Base-by-base conservation (phyloP, 1,140 invertebrate genomes). In the Drosophila kurseongensis region DNA sequence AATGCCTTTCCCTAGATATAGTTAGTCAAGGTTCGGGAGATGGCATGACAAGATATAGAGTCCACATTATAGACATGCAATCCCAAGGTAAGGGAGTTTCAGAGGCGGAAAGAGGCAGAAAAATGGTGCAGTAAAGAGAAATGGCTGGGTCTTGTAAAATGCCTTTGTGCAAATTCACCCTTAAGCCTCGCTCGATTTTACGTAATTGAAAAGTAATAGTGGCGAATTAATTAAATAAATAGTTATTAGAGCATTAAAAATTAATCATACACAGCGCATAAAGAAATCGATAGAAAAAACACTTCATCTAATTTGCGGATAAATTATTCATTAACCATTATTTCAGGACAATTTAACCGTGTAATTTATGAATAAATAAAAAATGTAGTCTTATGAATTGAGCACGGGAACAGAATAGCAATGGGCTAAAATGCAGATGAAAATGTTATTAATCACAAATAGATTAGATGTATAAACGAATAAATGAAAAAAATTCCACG, bases 31-130 rank as follows among this genome's bases (percentile, higher is more conserved):
- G 50, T 29, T 71, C 35, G 18, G 12, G 5, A 13, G 60, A 52
- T 67, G 36, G 38, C 65, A 60, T 71, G 67, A 40, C 67, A 58
- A 57, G 51, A 40, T 45, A 35, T 35, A 41, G 40, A 58, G 13
- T 60, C 55, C 55, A 63, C 13, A 42, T 61, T 32, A 42, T 55
- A n/a, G 66, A 71, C 68, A 71, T 71, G 68, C 68, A 48, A 71
- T 41, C 44, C 61, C 14, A 5, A 18, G 27, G 29, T 8, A 65
- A 62, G 13, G n/a, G 13, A 60, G 12, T 14, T 12, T 5, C 5
- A 12, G 10, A 12, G 4, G 1, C 27, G 35, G 51, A 42, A 59
- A 13, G 27, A 9, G 38, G 6, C 40, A 16, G 16, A n/a, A 16
- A 59, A 62, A 62, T 59, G 54, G 16, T 42, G 55, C 38, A 35